A percentile compares a stretch with the other conserved stretches of the same genome.
phyloP scores from a whole-genome alignment of 2,113 vertebrate genomes.

The Mungos mungo region DNA sequence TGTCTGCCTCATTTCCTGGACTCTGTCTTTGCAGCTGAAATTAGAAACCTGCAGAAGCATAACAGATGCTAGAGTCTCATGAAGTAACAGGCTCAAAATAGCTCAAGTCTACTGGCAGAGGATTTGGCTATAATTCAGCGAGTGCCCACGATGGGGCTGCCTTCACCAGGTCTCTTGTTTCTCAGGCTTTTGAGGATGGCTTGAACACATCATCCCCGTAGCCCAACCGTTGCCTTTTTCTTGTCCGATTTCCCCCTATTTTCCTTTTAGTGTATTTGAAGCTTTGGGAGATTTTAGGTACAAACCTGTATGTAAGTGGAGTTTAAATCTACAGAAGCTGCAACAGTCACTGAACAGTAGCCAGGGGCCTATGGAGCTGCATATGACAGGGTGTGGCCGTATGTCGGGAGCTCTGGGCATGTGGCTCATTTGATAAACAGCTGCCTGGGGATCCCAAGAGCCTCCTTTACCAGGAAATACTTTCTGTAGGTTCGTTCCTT shows the following conservation, averaged over 20 bases:
- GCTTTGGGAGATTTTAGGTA: not conserved
- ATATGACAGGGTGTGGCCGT: not conserved
- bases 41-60: constrained; percentile 74
- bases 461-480: not conserved
- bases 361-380: not conserved
- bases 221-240: not conserved
- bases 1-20: constrained; percentile 77
- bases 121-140: not conserved
- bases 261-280: not conserved
- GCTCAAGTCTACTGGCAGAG: not conserved
- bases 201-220: not conserved
- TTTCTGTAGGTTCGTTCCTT: not conserved
- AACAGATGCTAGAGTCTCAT: constrained; percentile 56
- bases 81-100: constrained; percentile 67
- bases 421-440: constrained; percentile 38
- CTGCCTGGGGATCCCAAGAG: not conserved
- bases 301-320: not conserved
- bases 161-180: not conserved
- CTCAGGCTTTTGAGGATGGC: not conserved
- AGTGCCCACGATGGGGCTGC: not conserved
- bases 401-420: not conserved
- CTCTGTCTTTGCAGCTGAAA: constrained; percentile 69
- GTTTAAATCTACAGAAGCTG: not conserved
- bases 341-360: not conserved
- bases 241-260: not conserved